phyloP scores from a whole-genome alignment of 2,797 vertebrate species.

The Calcarius lapponicus region DNA sequence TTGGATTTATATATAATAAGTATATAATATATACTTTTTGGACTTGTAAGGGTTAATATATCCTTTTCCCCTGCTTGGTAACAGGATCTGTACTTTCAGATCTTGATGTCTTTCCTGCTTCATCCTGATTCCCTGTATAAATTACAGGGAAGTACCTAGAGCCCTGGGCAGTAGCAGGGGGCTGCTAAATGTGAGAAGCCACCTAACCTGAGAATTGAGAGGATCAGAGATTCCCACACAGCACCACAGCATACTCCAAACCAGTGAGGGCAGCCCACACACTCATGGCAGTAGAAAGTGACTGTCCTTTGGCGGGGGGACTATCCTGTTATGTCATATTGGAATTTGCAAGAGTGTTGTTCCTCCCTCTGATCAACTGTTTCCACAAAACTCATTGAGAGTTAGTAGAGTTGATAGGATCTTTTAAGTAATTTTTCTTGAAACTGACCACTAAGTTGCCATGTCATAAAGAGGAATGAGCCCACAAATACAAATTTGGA shows the following conservation, averaged over 20 bases:
- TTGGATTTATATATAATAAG: background rate
- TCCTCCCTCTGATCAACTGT: background rate
- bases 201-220: background rate
- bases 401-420: background rate
- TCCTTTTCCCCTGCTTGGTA: background rate
- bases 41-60: background rate
- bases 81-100: background rate
- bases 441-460: background rate
- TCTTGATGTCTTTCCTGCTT: background rate
- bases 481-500: background rate
- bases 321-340: background rate
- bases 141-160: background rate
- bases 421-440: background rate
- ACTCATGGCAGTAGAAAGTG: background rate
- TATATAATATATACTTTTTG: background rate
- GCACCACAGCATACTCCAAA: background rate
- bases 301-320: background rate
- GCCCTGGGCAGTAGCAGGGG: background rate
- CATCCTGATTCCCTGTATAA: background rate
- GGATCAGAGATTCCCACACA: background rate
- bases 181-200: background rate
- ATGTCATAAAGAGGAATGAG: background rate
- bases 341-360: background rate
- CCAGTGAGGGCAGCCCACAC: background rate
- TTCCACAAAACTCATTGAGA: background rate